phyloP scores from a whole-genome alignment of 2,888 invertebrate genomes.

The Fragum whitleyi region DNA sequence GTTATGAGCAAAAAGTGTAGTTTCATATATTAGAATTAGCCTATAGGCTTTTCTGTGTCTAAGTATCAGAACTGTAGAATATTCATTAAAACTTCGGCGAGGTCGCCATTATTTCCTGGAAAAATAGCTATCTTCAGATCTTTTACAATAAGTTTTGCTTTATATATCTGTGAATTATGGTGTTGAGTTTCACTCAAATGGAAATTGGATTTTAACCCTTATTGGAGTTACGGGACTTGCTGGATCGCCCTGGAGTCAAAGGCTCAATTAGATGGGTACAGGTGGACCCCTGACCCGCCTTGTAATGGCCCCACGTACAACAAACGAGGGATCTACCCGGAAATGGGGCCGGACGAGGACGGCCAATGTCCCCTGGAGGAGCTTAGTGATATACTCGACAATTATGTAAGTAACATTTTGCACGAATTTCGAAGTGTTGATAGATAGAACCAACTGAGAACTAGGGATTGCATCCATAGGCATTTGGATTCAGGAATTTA shows the following conservation, averaged over 20 bases:
- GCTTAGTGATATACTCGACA: conserved; percentile 67
- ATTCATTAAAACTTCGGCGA: too few species aligned
- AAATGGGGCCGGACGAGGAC: conserved; percentile 69
- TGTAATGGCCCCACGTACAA: neutral
- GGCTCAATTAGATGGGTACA: neutral
- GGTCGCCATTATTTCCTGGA: too few species aligned
- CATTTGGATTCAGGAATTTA: too few species aligned
- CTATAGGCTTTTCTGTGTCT: too few species aligned
- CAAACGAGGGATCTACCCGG: conserved; percentile 29
- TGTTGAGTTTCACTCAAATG: neutral
- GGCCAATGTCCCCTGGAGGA: conserved; percentile 70
- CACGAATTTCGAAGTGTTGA: neutral
- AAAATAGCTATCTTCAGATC: too few species aligned
- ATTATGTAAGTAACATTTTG: conserved; percentile 20
- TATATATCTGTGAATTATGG: too few species aligned
- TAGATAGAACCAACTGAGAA: too few species aligned
- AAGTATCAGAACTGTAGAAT: too few species aligned
- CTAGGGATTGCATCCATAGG: too few species aligned
- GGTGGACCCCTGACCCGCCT: neutral
- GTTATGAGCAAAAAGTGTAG: too few species aligned
- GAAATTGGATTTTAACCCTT: neutral
- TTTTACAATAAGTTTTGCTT: too few species aligned
- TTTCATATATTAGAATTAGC: too few species aligned
- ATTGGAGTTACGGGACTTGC: neutral
- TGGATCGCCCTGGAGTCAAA: conserved; percentile 11